These are phyloP conservation scores for Mus spicilegus DNA, from an alignment of 2,113 vertebrate genomes.

Conservation along the genomic window DNA sequence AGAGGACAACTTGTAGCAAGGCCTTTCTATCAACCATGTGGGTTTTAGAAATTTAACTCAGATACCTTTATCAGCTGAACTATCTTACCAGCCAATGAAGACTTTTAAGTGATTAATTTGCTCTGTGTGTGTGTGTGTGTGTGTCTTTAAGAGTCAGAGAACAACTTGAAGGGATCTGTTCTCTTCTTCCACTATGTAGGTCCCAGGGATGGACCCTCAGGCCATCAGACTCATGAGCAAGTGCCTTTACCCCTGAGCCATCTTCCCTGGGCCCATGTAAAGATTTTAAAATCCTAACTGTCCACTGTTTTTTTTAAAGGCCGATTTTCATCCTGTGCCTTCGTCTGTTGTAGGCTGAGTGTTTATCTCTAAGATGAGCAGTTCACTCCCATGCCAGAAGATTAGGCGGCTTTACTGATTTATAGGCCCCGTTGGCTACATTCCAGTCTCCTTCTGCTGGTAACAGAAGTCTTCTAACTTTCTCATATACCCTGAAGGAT, in stretches of 20 bases:
- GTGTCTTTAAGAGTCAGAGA: background rate
- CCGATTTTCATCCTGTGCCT: slow-evolving; percentile 12
- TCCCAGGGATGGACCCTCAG: background rate
- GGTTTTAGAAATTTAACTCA: background rate
- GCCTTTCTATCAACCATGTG: background rate
- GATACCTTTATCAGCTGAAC: background rate
- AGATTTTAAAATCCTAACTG: slow-evolving; percentile 21
- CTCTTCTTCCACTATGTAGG: background rate
- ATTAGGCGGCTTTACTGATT: slow-evolving; percentile 56
- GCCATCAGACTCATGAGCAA: background rate
- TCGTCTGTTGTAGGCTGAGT: slow-evolving; percentile 48
- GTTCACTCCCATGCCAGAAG: slow-evolving; percentile 64
- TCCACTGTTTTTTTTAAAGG: background rate
- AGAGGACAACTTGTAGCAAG: background rate
- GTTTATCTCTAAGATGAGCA: slow-evolving; percentile 73
- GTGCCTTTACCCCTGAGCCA: background rate
- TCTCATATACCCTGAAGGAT: slow-evolving; percentile 59
- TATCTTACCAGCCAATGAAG: background rate
- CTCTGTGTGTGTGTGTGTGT: background rate
- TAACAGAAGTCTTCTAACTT: slow-evolving; percentile 53
- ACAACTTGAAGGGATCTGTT: background rate
- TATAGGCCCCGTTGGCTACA: slow-evolving; percentile 62
- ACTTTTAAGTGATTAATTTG: background rate
- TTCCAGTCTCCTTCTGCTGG: slow-evolving; percentile 53
- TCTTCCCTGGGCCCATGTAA: background rate